Evolutionary conservation across 2,888 invertebrate genomes (phyloP).

Genomic region (Acleris cristana): DNA sequence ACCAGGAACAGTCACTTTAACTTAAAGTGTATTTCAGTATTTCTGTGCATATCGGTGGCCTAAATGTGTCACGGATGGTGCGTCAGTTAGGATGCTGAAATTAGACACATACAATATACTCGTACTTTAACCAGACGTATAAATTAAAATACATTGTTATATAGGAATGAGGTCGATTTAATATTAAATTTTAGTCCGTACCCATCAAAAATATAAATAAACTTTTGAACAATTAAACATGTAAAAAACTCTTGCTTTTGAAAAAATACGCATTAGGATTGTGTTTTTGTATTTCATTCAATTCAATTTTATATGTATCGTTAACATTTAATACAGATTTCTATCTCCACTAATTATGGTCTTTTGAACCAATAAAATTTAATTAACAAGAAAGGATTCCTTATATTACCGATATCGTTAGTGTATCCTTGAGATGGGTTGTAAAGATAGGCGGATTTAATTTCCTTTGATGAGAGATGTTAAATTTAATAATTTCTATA

Average conservation of each 20-base stretch:
- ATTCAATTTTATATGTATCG: slow-evolving; percentile 18
- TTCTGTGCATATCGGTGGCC: slow-evolving; percentile 58
- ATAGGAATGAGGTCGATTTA: neutral
- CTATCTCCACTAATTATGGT: slow-evolving; percentile 60
- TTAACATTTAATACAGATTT: slow-evolving; percentile 40
- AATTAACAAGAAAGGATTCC: slow-evolving; percentile 58
- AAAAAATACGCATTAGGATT: neutral
- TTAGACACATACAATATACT: slow-evolving; percentile 40
- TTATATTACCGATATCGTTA: slow-evolving; percentile 45
- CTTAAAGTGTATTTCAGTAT: slow-evolving; percentile 40
- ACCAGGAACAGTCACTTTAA: slow-evolving; percentile 5
- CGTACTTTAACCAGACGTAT: neutral
- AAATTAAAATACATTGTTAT: neutral
- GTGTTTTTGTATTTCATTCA: slow-evolving; percentile 7
- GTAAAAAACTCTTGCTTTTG: too few relatives aligned
- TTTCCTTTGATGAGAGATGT: slow-evolving; percentile 50
- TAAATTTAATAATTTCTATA: slow-evolving; percentile 40
- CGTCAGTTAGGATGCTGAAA: slow-evolving; percentile 60
- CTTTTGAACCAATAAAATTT: slow-evolving; percentile 63
- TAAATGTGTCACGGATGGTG: slow-evolving; percentile 70
- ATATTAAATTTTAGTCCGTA: too few relatives aligned
- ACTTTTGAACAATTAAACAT: too few relatives aligned
- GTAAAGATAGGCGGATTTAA: slow-evolving; percentile 49
- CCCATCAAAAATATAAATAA: too few relatives aligned
- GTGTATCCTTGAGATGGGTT: slow-evolving; percentile 55